phyloP scores from a whole-genome alignment of 2,113 vertebrate species.

The Callopanchax toddi region DNA sequence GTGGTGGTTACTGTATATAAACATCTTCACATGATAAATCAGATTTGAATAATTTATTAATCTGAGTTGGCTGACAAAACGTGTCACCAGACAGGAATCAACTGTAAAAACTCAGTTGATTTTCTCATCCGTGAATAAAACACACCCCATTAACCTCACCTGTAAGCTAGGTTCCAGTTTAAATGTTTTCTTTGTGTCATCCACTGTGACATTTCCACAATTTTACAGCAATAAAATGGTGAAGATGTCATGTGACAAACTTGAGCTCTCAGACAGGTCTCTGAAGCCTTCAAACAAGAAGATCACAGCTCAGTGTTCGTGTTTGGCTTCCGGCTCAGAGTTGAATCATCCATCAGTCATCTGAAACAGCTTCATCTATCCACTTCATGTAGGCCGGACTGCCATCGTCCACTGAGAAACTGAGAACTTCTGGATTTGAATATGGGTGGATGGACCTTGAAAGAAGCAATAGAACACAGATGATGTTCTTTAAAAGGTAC shows the following conservation, averaged over 20 bases:
- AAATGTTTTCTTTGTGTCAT: background rate
- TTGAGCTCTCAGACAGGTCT: no score
- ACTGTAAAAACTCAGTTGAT: no score
- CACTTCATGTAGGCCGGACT: slow-evolving; percentile 82
- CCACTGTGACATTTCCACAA: background rate
- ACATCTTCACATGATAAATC: no score
- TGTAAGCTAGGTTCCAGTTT: no score
- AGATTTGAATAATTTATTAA: no score
- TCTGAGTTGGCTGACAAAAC: no score
- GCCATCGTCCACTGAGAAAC: slow-evolving; percentile 84
- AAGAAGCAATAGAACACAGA: background rate
- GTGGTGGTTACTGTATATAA: no score
- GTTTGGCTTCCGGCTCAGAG: background rate
- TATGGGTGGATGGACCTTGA: slow-evolving; percentile 87
- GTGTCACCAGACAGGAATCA: no score
- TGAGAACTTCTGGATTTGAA: slow-evolving; percentile 87
- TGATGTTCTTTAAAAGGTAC: no score
- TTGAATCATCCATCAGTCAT: slow-evolving; percentile 57
- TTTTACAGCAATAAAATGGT: background rate
- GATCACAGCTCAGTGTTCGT: slow-evolving; percentile 7
- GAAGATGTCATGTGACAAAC: background rate
- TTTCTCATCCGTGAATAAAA: no score
- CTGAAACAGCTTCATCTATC: slow-evolving; percentile 83
- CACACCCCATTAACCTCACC: no score
- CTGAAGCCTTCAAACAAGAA: background rate